Percentiles rank a stretch among this genome's conserved stretches.
phyloP scores from a whole-genome alignment of 2,113 vertebrate species.

The Gymnogyps californianus region DNA sequence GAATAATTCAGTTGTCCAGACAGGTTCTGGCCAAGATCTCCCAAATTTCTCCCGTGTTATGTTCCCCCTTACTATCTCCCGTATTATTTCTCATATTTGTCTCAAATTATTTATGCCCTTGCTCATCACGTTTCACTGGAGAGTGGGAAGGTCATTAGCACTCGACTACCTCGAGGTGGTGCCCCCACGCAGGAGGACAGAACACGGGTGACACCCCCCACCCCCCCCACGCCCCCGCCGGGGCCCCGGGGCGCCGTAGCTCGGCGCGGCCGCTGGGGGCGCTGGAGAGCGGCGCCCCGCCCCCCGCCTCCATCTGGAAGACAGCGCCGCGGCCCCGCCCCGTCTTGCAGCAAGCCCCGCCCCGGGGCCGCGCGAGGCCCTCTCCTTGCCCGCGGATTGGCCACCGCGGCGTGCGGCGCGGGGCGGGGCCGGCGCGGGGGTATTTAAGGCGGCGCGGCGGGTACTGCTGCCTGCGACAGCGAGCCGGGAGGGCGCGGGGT shows the following conservation, averaged over 20 bases:
- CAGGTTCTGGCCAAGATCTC: neutral
- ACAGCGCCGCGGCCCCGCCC: neutral
- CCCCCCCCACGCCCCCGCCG: too few relatives aligned
- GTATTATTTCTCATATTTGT: accelerated
- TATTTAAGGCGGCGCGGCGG: accelerated
- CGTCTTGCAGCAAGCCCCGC: neutral
- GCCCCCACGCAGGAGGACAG: neutral
- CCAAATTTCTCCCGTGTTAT: accelerated
- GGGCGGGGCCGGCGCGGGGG: neutral
- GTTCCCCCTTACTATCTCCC: accelerated
- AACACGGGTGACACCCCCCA: too few relatives aligned
- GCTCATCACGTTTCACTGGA: neutral
- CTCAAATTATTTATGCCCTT: accelerated
- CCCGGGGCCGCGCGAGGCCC: accelerated
- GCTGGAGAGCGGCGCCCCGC: neutral
- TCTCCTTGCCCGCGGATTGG: neutral
- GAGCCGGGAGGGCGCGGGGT: accelerated
- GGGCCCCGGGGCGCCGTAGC: neutral
- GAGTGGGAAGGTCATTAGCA: too few relatives aligned
- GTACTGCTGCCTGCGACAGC: accelerated
- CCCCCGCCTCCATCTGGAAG: too few relatives aligned
- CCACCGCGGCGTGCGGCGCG: accelerated
- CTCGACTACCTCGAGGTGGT: neutral
- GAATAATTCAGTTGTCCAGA: neutral
- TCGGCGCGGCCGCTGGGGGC: neutral